Base-by-base conservation (phyloP, 2,113 vertebrate genomes). In the Laterallus jamaicensis region DNA sequence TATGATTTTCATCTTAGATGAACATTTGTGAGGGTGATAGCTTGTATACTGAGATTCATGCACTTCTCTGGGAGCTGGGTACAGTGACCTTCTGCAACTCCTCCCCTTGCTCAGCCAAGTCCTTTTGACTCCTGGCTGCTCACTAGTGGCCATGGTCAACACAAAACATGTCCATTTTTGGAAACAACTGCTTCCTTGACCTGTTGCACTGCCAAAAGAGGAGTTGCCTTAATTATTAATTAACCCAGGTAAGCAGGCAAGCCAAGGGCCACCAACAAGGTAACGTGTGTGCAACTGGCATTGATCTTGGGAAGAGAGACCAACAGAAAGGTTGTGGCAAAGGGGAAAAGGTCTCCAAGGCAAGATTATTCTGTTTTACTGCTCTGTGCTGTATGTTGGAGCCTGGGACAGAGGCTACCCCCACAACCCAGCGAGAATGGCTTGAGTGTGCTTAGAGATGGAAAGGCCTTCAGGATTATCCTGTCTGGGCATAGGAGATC, bases 31-130 rank as follows among this genome's bases (percentile, higher is more conserved):
- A 73, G n/a, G 52, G 24, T 18, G 29, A 12, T 24, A 39, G 32
- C 26, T 39, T 54, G 37, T 25, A 21, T 5, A 21, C 24, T 9
- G 60, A 75, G 25, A 49, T 62, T 12, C 67, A 15, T 0, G 1
- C 12, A 3, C 31, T 50, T 21, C 31, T 68, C 15, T 0, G 2
- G 67, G 40, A 59, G 10, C 0, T 11, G 21, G 18, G 26, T 29
- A n/a, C 40, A 12, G 60, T 32, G 59, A 74, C 47, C 44, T 67
- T 22, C 17, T 15, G 16, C 44, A 24, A 47, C 47, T 32, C 10
- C 17, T 92, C n/a, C 28, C 6, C n/a, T 83, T 0, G 4, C 19
- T 60, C 55, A 44, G 13, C 16, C 26, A 7, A 35, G 22, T 42
- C 15, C 84, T 82, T 37, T 28, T 52, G 62, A 20, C 44, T 42